phyloP scores from a whole-genome alignment of 1,140 invertebrate genomes.

The Tribolium castaneum region DNA sequence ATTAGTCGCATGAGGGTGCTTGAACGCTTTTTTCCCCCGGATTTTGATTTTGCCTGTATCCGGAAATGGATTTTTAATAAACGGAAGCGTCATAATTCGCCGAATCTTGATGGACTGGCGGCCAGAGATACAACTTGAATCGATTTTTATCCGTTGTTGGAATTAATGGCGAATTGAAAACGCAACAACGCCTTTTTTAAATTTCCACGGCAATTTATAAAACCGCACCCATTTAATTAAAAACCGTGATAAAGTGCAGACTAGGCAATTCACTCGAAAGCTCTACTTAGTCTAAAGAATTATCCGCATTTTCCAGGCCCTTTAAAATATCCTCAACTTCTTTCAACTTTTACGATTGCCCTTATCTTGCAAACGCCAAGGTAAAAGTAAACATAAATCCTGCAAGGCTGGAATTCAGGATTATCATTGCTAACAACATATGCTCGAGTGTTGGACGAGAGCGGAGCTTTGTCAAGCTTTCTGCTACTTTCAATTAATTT shows the following conservation, averaged over 20 bases:
- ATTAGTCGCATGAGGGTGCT: background rate
- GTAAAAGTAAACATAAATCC: background rate
- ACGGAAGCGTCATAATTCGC: conserved; percentile 10
- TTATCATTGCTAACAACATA: too few relatives aligned
- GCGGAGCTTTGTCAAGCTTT: background rate
- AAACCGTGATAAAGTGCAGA: conserved; percentile 32
- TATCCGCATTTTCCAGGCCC: conserved; percentile 26
- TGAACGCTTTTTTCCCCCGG: background rate
- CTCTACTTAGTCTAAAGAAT: conserved; percentile 34
- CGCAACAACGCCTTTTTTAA: conserved; percentile 32
- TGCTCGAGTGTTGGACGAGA: too few relatives aligned
- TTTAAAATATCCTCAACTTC: conserved; percentile 23
- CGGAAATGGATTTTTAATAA: conserved; percentile 31
- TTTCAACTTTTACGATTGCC: conserved; percentile 31
- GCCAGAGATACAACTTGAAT: conserved; percentile 2
- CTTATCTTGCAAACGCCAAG: conserved; percentile 5
- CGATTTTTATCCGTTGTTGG: background rate
- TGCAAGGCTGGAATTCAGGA: background rate
- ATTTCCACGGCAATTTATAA: conserved; percentile 34
- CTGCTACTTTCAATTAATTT: background rate
- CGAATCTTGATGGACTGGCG: conserved; percentile 28
- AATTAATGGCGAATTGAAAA: conserved; percentile 35
- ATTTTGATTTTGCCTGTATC: background rate
- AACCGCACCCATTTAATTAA: conserved; percentile 32
- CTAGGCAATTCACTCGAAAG: conserved; percentile 31